Evolutionary conservation across 2,888 invertebrate species (phyloP).

Genomic region (Chymomyza procnemis): DNA sequence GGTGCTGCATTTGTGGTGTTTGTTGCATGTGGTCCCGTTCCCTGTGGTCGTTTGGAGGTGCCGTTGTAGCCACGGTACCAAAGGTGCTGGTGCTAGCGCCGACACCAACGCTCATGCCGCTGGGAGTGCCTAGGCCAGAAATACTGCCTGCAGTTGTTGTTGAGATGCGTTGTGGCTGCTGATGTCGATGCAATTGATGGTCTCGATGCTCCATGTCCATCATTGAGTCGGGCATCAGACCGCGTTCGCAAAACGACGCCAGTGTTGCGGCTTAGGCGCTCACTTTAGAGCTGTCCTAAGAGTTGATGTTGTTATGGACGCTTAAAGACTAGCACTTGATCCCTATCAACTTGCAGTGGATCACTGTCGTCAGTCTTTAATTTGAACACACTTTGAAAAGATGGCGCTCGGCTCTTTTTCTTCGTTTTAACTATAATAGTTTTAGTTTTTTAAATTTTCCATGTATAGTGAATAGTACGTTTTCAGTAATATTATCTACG

Average conservation of each 20-base stretch:
- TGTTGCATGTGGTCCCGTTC: slow-evolving; percentile 36
- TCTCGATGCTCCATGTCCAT: slow-evolving; percentile 71
- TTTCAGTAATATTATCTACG: neutral
- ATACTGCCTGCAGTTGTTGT: neutral
- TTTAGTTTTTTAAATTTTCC: no score
- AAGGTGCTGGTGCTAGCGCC: slow-evolving; percentile 48
- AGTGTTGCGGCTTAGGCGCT: slow-evolving; percentile 41
- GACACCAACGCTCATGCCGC: slow-evolving; percentile 4
- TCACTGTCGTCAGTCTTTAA: neutral
- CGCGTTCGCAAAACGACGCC: slow-evolving; percentile 69
- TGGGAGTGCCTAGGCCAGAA: neutral
- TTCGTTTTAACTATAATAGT: neutral
- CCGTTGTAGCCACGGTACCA: slow-evolving; percentile 34
- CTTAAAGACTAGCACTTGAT: neutral
- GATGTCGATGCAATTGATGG: slow-evolving; percentile 59
- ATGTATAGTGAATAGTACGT: neutral
- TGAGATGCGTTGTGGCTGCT: slow-evolving; percentile 37
- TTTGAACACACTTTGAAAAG: neutral
- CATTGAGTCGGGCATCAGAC: slow-evolving; percentile 69
- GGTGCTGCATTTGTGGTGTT: slow-evolving; percentile 14
- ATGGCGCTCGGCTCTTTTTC: neutral
- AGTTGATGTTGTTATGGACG: slow-evolving; percentile 21
- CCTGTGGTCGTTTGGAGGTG: slow-evolving; percentile 12
- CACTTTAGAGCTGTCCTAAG: neutral
- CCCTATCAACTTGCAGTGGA: neutral